Evolutionary conservation across 2,113 vertebrate species (phyloP), one percentile per base, ranked within the genome.

Genomic region (Herpetotheres cachinnans): DNA sequence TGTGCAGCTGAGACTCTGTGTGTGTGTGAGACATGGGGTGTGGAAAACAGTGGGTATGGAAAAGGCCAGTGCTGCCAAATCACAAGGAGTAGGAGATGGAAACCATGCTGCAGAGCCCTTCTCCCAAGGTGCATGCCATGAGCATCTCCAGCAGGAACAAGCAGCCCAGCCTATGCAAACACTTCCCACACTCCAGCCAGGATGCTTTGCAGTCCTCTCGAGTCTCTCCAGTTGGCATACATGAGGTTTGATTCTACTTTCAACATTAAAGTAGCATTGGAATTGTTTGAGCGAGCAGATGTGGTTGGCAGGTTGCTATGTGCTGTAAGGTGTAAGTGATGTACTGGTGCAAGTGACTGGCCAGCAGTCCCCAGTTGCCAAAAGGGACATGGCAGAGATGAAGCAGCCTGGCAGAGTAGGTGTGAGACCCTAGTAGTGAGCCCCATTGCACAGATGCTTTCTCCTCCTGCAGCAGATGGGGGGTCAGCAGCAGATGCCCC

Each of bases 11-110:
- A 17, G 24, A 67, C 6, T 38, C 2, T 19, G 10, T n/a, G 17
- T 36, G 25, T n/a, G 19, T n/a, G 29, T 38, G 20, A 69, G 30
- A 36, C 9, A 5, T 1, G 5, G 1, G 0, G 3, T 8, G 10
- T 55, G 20, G 44, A 52, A 78, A 88, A 61, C 5, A 22, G 5
- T 1, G 3, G 16, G 9, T 42, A n/a, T 1, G 5, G 65, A 52
- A 54, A 49, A 62, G 24, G 24, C 13, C 36, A 66, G 55, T 56
- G 40, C 26, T 90, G 61, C 34, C 70, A 74, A 88, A 79, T 32
- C 10, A 52, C 1, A 2, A 85, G 27, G 4, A 49, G 6, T 11
- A 58, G 47, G 36, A 90, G 74, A 29, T 12, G 24, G 34, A 74
- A 85, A 66, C 9, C 7, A 2, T 1, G 3, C 9, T 1, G 1